phyloP scores from a whole-genome alignment of 1,140 invertebrate species.

The Dufourea novaeangliae region DNA sequence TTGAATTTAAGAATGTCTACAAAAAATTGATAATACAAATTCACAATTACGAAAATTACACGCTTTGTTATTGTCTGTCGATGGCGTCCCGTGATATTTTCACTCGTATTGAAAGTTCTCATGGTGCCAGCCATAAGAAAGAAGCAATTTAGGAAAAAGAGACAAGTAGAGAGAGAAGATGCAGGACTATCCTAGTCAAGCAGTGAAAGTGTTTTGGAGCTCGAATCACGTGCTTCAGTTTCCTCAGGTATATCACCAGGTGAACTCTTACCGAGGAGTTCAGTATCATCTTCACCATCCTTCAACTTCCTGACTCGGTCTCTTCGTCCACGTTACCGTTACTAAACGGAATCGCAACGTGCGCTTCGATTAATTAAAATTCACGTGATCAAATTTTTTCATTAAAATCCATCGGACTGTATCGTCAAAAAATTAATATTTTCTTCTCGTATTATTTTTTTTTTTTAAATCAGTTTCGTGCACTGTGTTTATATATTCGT shows the following conservation, averaged over 20 bases:
- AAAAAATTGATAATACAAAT: background rate
- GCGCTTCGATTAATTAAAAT: background rate
- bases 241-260: constrained; percentile 74
- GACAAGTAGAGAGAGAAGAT: constrained; percentile 3
- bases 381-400: no score
- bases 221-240: constrained; percentile 72
- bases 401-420: background rate
- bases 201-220: constrained; percentile 75
- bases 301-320: constrained; percentile 55
- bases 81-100: background rate
- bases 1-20: background rate
- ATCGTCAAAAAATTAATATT: background rate
- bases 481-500: background rate
- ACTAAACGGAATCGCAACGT: background rate
- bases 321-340: background rate
- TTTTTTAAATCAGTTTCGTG: background rate
- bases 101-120: constrained; percentile 34
- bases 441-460: background rate
- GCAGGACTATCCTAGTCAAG: constrained; percentile 33
- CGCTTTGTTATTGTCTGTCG: constrained; percentile 5
- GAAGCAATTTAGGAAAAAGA: constrained; percentile 26
- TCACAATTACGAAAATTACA: background rate
- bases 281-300: constrained; percentile 76
- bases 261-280: constrained; percentile 64
- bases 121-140: background rate